Evolutionary conservation across 2,888 invertebrate genomes (phyloP).

Genomic region (Quadroppia sp.): DNA sequence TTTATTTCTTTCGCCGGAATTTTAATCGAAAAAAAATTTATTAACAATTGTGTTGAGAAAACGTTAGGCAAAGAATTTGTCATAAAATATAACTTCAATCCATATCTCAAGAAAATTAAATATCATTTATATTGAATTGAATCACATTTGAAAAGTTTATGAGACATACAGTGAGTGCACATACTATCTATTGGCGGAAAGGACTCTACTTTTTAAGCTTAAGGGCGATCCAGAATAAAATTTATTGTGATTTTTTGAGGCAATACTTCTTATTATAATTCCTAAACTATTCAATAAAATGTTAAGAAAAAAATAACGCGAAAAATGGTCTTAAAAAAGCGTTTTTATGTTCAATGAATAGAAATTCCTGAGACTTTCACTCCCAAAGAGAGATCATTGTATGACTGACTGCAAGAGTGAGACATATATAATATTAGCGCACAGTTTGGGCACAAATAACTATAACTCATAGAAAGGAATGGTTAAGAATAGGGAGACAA

Average conservation of each 20-base stretch:
- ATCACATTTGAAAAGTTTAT: not conserved
- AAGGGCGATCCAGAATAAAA: constrained; percentile 2
- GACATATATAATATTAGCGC: constrained; percentile 9
- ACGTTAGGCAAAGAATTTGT: not conserved
- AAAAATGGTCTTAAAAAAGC: not conserved
- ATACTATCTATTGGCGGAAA: no score
- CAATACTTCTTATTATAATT: not conserved
- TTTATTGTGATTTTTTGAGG: not conserved
- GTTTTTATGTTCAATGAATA: not conserved
- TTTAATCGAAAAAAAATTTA: not conserved
- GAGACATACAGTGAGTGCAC: not conserved
- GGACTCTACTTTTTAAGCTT: not conserved
- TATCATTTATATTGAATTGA: not conserved
- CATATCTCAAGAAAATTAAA: not conserved
- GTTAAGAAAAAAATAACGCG: not conserved
- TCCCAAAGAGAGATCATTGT: not conserved
- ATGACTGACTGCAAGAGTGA: not conserved
- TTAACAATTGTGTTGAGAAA: not conserved
- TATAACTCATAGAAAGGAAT: not conserved
- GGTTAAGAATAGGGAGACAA: not conserved
- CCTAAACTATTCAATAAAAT: not conserved
- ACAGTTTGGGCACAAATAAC: not conserved
- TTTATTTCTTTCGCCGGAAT: no score
- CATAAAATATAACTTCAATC: not conserved
- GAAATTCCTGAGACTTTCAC: not conserved